Base-by-base conservation (phyloP, 2,113 vertebrate genomes). In the Rhea americana region DNA sequence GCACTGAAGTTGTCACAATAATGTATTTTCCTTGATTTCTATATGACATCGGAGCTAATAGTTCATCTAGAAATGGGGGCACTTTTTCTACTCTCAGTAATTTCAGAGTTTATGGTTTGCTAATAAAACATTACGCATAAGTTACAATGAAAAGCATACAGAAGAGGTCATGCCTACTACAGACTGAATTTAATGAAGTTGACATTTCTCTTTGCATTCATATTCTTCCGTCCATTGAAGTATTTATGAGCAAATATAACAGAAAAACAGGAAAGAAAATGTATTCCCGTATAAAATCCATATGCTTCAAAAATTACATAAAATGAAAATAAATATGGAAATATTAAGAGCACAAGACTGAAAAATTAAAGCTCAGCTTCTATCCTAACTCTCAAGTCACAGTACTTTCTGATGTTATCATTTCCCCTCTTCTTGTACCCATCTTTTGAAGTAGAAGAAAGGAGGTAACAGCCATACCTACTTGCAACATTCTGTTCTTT, bases 321-420 rank as follows among this genome's bases (percentile, higher is more conserved):
- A 68, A 70, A 85, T 47, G 25, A 76, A 94, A 91, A 81, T 50
- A 13, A 89, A 77, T 10, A 16, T 7, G 6, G 28, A 58, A 87
- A 67, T 77, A 80, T 63, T 87, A 85, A 55, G 17, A 85, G 51
- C 26, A 28, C 21, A 89, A 59, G 4, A 19, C 50, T 91, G 68
- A 82, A 66, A 91, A 87, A 77, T 26, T 85, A 65, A 80, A 87
- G 15, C n/a, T 90, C 45, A 22, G 24, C 58, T 91, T 82, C 87
- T 70, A 63, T 77, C 17, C 18, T n/a, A 82, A 39, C 0, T 70
- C 74, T 55, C 73, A 72, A 87, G 70, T 82, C 26, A 77, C 24
- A n/a, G 24, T 35, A 20, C 91, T 82, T 91, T 87, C 51, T 47
- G 15, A 28, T 45, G 48, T 41, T 82, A 30, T 10, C 6, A 32